phyloP scores from a whole-genome alignment of 2,797 vertebrate genomes.

The Rhinogobio ventralis region DNA sequence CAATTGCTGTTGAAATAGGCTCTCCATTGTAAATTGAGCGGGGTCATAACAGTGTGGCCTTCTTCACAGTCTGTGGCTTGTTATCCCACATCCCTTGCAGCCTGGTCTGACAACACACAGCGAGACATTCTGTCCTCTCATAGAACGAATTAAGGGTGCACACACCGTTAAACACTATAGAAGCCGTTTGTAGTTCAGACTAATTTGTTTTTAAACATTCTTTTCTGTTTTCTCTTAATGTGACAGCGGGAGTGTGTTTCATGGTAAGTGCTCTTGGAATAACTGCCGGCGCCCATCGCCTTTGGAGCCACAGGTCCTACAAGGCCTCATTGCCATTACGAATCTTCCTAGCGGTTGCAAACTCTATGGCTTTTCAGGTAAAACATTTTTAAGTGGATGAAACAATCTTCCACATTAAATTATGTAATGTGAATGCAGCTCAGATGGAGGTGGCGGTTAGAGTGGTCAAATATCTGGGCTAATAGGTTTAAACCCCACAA shows the following conservation, averaged over 20 bases:
- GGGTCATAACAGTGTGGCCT: conserved; percentile 73
- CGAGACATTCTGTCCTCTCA: conserved; percentile 69
- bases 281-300: conserved; percentile 91
- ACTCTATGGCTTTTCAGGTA: conserved; percentile 96
- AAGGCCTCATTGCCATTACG: conserved; percentile 87
- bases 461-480: conserved; percentile 5
- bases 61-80: conserved; percentile 69
- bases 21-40: conserved; percentile 74
- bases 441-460: not conserved
- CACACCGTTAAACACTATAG: conserved; percentile 57
- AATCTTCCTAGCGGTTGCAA: conserved; percentile 85
- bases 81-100: conserved; percentile 66
- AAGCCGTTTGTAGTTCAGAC: conserved; percentile 47
- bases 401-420: conserved; percentile 1
- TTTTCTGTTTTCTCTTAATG: conserved; percentile 32
- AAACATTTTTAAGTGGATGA: conserved; percentile 13
- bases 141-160: conserved; percentile 67
- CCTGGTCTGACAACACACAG: conserved; percentile 70
- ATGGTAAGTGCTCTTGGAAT: conserved; percentile 84
- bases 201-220: conserved; percentile 26
- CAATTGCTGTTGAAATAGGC: conserved; percentile 75
- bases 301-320: conserved; percentile 95
- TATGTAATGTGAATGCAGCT: not conserved
- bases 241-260: conserved; percentile 82
- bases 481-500: conserved; percentile 22